A percentile compares a stretch with the other conserved stretches of the same genome.
phyloP scores from a whole-genome alignment of 1,140 invertebrate genomes.

The Homarus americanus region DNA sequence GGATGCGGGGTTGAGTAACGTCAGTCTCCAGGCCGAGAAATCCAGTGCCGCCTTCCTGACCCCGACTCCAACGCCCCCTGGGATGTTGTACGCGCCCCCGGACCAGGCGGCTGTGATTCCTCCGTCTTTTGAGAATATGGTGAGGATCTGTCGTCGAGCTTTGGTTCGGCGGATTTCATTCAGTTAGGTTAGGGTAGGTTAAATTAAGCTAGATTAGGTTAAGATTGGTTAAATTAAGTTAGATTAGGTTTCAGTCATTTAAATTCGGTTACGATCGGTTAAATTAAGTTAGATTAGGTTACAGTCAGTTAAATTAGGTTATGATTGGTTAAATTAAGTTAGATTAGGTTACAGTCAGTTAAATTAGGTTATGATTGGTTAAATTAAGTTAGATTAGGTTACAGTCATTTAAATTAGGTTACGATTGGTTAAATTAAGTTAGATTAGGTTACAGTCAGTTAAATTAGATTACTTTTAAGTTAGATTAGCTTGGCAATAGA shows the following conservation, averaged over 20 bases:
- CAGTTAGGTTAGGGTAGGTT: too few relatives aligned
- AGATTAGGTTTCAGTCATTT: too few relatives aligned
- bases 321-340: too few relatives aligned
- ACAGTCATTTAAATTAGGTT: too few relatives aligned
- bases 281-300: too few relatives aligned
- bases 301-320: too few relatives aligned
- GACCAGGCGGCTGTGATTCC: conserved; percentile 16
- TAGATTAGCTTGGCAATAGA: not conserved
- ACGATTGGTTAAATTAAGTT: not conserved
- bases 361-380: not conserved
- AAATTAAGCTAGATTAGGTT: too few relatives aligned
- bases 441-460: not conserved
- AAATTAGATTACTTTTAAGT: not conserved
- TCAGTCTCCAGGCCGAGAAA: not conserved
- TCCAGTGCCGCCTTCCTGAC: not conserved
- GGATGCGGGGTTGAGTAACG: not conserved
- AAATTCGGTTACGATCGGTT: too few relatives aligned
- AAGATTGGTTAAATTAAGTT: too few relatives aligned
- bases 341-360: too few relatives aligned
- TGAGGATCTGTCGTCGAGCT: not conserved
- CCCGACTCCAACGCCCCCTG: not conserved
- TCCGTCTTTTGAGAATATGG: conserved; percentile 49
- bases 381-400: not conserved
- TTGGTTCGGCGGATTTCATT: too few relatives aligned
- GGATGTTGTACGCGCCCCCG: not conserved